Evolutionary conservation across 1,140 invertebrate genomes (phyloP).

Genomic region (Ephestia elutella): DNA sequence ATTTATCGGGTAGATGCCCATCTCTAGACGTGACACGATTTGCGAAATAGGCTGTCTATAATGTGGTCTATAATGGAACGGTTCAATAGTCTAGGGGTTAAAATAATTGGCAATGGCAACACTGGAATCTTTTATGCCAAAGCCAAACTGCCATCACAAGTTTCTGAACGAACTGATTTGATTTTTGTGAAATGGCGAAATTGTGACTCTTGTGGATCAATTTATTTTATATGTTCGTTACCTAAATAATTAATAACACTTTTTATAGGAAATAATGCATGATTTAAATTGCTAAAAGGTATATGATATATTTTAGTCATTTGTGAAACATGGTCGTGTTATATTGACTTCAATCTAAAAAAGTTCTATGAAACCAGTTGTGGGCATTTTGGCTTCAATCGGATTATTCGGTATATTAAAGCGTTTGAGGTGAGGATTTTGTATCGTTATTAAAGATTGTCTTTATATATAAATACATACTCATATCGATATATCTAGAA

Average conservation of each 20-base stretch:
- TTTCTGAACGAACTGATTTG: slow-evolving; percentile 50
- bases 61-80: too few species aligned
- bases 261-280: slow-evolving; percentile 49
- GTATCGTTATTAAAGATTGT: slow-evolving; percentile 21
- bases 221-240: slow-evolving; percentile 46
- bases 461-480: slow-evolving; percentile 15
- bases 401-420: not conserved
- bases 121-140: not conserved
- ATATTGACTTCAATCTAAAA: slow-evolving; percentile 25
- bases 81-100: too few species aligned
- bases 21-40: too few species aligned
- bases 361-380: slow-evolving; percentile 36
- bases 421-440: slow-evolving; percentile 33
- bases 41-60: too few species aligned
- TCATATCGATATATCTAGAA: not conserved
- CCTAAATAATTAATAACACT: slow-evolving; percentile 22
- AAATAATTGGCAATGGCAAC: not conserved
- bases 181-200: slow-evolving; percentile 60
- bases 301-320: slow-evolving; percentile 28
- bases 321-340: slow-evolving; percentile 27
- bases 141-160: not conserved
- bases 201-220: slow-evolving; percentile 43
- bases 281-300: slow-evolving; percentile 29
- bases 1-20: too few species aligned
- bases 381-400: slow-evolving; percentile 34